Conservation (phyloP, 2,797 vertebrate genomes). For the Ctenopoma kingsleyae region DNA sequence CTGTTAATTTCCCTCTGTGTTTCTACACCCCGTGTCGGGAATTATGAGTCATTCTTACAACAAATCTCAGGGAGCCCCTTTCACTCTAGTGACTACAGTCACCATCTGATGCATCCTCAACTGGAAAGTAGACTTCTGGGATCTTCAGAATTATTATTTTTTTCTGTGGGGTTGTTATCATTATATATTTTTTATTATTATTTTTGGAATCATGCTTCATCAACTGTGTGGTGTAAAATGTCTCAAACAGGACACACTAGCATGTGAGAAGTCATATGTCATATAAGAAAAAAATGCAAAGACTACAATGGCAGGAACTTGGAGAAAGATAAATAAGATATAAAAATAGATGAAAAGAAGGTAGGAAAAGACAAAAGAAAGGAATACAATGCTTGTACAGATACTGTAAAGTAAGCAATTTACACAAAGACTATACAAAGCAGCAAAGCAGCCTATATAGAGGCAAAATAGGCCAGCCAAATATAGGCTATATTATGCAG, state of each 20-base stretch:
- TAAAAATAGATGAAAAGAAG: background rate
- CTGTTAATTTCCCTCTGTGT: conserved; percentile 55
- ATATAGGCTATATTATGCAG: background rate
- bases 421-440: background rate
- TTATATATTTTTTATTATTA: background rate
- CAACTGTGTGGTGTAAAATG: conserved; percentile 8
- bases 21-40: conserved; percentile 40
- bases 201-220: conserved; percentile 10
- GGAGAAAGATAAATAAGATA: background rate
- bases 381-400: background rate
- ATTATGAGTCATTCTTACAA: conserved; percentile 50
- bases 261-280: background rate
- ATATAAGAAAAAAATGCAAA: background rate
- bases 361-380: background rate
- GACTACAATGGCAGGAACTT: background rate
- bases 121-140: conserved; percentile 7
- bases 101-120: conserved; percentile 38
- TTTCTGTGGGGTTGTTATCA: too few relatives aligned
- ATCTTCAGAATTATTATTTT: conserved; percentile 1
- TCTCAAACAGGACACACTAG: background rate
- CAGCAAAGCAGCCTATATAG: background rate
- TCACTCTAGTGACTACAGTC: conserved; percentile 35
- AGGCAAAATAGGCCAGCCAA: background rate
- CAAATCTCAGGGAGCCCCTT: conserved; percentile 42
- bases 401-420: background rate